These are phyloP conservation scores for Nannoperca obscura DNA, from an alignment of 2,797 vertebrate genomes.

Conservation along the genomic window DNA sequence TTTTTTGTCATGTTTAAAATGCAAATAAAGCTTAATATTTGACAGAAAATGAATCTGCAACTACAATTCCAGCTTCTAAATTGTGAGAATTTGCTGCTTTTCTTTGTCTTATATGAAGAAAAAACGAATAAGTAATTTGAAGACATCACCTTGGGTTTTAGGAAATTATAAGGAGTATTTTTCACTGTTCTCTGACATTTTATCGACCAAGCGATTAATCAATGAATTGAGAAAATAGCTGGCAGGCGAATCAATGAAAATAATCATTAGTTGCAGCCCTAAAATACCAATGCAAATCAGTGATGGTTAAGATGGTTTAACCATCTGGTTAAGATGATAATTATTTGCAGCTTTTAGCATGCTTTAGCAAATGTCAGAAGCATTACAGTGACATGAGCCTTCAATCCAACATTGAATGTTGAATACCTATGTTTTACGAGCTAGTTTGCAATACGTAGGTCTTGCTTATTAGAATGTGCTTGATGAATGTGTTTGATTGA, in stretches of 20 bases:
- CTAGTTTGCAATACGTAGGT: not conserved
- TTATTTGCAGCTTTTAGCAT: not conserved
- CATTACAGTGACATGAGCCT: not conserved
- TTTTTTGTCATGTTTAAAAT: not conserved
- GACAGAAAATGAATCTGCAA: too few relatives aligned
- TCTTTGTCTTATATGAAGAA: not conserved
- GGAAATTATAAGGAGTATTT: not conserved
- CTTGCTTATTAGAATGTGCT: not conserved
- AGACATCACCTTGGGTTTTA: not conserved
- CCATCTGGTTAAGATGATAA: not conserved
- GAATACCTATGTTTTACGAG: not conserved
- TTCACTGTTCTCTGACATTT: conserved; percentile 1
- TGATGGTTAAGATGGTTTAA: not conserved
- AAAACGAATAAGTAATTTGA: not conserved
- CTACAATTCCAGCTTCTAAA: not conserved
- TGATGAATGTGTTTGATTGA: not conserved
- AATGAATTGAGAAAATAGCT: not conserved
- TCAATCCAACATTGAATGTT: not conserved
- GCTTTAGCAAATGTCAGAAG: not conserved
- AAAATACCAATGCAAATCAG: not conserved
- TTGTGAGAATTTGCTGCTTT: not conserved
- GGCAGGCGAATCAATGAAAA: not conserved
- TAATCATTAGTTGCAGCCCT: not conserved
- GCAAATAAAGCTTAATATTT: not conserved
- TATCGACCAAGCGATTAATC: not conserved